These are phyloP conservation scores for Crotalus adamanteus DNA, from an alignment of 2,797 vertebrate species.

Conservation along the genomic window DNA sequence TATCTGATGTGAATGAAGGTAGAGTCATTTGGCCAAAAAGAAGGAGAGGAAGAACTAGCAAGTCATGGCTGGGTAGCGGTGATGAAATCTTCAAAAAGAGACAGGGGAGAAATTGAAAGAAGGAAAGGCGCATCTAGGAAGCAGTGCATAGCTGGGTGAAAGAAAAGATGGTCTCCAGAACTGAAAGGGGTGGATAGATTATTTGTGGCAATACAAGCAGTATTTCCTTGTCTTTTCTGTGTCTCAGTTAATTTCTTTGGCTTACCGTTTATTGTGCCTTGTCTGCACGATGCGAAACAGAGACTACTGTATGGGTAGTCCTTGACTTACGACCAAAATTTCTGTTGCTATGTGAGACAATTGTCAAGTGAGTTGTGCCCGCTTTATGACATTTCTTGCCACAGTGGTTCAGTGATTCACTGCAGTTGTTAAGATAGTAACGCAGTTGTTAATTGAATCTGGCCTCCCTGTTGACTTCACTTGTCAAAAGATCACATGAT, in stretches of 20 bases:
- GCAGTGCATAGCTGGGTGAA: neutral
- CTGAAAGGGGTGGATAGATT: neutral
- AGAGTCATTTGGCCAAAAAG: neutral
- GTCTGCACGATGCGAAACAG: neutral
- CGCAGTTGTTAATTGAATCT: no score
- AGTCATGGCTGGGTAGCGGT: neutral
- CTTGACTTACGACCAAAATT: no score
- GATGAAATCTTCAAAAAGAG: neutral
- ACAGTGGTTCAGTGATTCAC: no score
- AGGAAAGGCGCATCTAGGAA: neutral
- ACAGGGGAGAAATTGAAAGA: neutral
- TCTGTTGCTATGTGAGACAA: no score
- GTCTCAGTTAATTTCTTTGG: neutral
- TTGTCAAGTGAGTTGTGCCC: no score
- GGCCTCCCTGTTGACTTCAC: no score
- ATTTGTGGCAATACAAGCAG: neutral
- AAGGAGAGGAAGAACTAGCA: neutral
- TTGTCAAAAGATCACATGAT: no score
- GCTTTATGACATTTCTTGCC: no score
- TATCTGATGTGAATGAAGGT: neutral
- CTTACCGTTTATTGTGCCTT: neutral
- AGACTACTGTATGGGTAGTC: neutral
- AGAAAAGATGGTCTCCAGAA: neutral
- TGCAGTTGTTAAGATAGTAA: no score
- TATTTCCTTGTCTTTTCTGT: neutral